Evolutionary conservation across 2,888 invertebrate genomes (phyloP), one percentile per base, ranked within the genome.

Genomic region (Drosophila rellima): DNA sequence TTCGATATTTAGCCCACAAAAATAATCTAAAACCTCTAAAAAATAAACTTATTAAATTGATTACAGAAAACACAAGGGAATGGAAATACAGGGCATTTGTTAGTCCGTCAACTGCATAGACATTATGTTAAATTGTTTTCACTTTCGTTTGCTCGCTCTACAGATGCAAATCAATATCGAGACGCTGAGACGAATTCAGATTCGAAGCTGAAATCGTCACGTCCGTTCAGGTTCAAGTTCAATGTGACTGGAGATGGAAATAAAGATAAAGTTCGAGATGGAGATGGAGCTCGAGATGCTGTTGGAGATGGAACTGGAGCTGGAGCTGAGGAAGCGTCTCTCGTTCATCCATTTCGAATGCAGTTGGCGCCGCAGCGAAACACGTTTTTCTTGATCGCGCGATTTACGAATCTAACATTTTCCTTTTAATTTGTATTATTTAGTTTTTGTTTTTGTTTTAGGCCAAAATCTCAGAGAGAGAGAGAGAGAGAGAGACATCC

Each of bases 221-320:
- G 80, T 86, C 72, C 71, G 81, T 48, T 72, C 78, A 86, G 85
- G 89, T 87, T 87, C 89, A 87, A 87, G 87, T 88, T 88, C 89
- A 87, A 78, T 65, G 62, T 75, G 70, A 67, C 71, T 79, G 76
- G 60, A 59, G 69, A 70, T 54, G 37, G 11, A 54, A 67, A 60
- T 51, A 47, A 37, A 18, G 57, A 29, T 5, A 56, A 10, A 26
- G 62, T 11, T 39, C 50, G 17, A 42, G 61, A 26, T 54, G 52
- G 35, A 47, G 18, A 10, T 31, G 23, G 5, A 20, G 48, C 8
- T 40, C 7, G 23, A 62, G 52, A 51, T 70, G 70, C 76, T 45
- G 70, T 59, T 52, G n/a, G n/a, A n/a, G n/a, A n/a, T n/a, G n/a
- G n/a, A n/a, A n/a, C n/a, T n/a, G 40, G 40, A n/a, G 59, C 37